A percentile compares a stretch with the other conserved stretches of the same genome.
These are phyloP conservation scores for Leucozona laternaria DNA, from an alignment of 2,888 invertebrate genomes.

Conservation along the genomic window DNA sequence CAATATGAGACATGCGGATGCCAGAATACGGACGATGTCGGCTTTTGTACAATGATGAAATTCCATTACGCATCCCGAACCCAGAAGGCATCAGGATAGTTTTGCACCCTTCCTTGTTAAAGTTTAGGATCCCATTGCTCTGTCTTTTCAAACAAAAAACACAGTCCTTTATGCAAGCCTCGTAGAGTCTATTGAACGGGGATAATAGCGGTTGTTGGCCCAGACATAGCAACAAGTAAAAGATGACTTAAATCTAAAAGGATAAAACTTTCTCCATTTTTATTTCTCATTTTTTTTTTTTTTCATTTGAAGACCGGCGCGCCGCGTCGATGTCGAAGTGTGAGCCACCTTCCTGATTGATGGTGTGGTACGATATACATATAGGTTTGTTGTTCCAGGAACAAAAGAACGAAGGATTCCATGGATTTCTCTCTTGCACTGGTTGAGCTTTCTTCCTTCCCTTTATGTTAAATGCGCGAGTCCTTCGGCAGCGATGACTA, in stretches of 20 bases:
- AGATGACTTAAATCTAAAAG: constrained; percentile 64
- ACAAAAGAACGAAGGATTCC: constrained; percentile 30
- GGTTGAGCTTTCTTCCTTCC: constrained; percentile 16
- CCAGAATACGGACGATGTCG: neutral
- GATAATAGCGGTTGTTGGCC: constrained; percentile 15
- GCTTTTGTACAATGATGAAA: constrained; percentile 60
- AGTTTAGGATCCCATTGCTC: constrained; percentile 21
- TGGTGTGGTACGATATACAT: constrained; percentile 12
- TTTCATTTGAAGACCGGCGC: constrained; percentile 20
- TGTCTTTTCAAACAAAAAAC: neutral
- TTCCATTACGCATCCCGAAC: constrained; percentile 66
- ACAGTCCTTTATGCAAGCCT: constrained; percentile 7
- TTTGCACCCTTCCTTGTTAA: constrained; percentile 36
- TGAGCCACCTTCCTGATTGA: constrained; percentile 41
- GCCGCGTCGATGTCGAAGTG: neutral
- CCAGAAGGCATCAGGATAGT: constrained; percentile 41
- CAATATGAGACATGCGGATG: constrained; percentile 6
- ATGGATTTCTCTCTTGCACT: constrained; percentile 34
- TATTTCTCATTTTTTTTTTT: neutral
- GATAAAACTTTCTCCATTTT: constrained; percentile 28
- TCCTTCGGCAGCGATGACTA: constrained; percentile 12
- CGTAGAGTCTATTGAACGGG: neutral
- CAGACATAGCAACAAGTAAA: constrained; percentile 71
- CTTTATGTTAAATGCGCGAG: constrained; percentile 11
- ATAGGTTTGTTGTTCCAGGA: neutral